phyloP scores from a whole-genome alignment of 2,888 invertebrate species.

The Notodonta dromedarius region DNA sequence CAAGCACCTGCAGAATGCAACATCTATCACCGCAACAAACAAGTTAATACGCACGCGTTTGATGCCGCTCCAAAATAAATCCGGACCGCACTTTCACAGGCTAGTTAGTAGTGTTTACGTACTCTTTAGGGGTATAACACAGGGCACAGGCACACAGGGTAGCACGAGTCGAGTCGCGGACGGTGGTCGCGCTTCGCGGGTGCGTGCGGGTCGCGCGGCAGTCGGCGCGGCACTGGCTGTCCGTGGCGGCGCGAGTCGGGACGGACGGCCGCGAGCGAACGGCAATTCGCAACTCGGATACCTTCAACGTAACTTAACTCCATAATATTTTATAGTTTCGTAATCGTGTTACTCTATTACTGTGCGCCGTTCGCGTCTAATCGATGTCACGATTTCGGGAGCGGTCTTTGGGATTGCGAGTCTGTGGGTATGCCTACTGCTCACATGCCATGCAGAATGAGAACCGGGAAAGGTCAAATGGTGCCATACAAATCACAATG shows the following conservation, averaged over 20 bases:
- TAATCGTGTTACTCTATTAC: conserved; percentile 78
- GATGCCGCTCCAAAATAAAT: conserved; percentile 60
- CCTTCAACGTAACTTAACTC: conserved; percentile 78
- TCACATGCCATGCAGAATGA: conserved; percentile 47
- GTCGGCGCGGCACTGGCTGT: conserved; percentile 59
- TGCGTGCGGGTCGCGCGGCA: conserved; percentile 41
- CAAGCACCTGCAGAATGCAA: conserved; percentile 80
- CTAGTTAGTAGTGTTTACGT: conserved; percentile 71
- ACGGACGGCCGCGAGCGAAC: conserved; percentile 43
- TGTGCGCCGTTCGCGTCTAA: conserved; percentile 69
- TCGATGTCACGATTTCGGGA: conserved; percentile 79
- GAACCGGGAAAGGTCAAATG: conserved; percentile 48
- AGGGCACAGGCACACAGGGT: conserved; percentile 65
- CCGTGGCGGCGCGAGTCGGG: conserved; percentile 28
- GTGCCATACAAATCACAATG: conserved; percentile 10
- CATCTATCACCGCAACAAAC: conserved; percentile 59
- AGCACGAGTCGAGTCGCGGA: conserved; percentile 50
- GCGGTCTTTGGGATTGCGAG: conserved; percentile 54
- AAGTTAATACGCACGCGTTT: conserved; percentile 60
- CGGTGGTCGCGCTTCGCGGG: conserved; percentile 30
- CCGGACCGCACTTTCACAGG: conserved; percentile 66
- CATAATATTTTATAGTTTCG: conserved; percentile 82
- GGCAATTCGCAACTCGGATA: conserved; percentile 72
- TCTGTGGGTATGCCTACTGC: conserved; percentile 27
- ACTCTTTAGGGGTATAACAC: conserved; percentile 65